Base-by-base conservation (phyloP, 2,888 invertebrate species). In the Papilio protenor region DNA sequence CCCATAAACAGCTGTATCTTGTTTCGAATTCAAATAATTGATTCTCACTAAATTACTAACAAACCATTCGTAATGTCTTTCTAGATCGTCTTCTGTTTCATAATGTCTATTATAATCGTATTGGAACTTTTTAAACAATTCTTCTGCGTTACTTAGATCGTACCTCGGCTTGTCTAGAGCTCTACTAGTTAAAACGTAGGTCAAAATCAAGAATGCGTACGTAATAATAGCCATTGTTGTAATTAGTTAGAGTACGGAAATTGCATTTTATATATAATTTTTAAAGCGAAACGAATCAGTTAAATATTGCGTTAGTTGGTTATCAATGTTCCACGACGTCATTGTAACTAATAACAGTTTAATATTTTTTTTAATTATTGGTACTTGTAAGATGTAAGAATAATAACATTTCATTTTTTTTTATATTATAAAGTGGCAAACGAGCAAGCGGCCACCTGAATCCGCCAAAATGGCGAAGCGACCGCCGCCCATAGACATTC, bases 21-120 rank as follows among this genome's bases (percentile, higher is more conserved):
- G 47, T 16, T 72, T 72, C 14, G 77, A 77, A 64, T 77, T 77
- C 11, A 77, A 77, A 52, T 73, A 72, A 64, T 77, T 73, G 2
- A 77, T 77, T 45, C 23, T 72, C 18, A 77, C 45, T 18, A 77
- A 40, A 45, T 64, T 73, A 18, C 49, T 33, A 18, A 77, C 66
- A 40, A 77, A 77, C 16, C 40, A 64, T 55, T 76, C 40, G 18
- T 64, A 77, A 33, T 77, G 77, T 23, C 18, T 73, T n/a, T 77
- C 73, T n/a, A 33, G 23, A 6, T 73, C 77, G 8, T 77, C 27
- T 4, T 66, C 66, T 12, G 52, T 45, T 18, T 66, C 55, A 18
- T 77, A 77, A 23, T 77, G 77, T 47, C 77, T 77, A 40, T 77
- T 77, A 16, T 72, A 66, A 18, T 77, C 55, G 18, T 64, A 66